Base-by-base conservation (phyloP, 1,140 invertebrate species). In the Adelges cooleyi region DNA sequence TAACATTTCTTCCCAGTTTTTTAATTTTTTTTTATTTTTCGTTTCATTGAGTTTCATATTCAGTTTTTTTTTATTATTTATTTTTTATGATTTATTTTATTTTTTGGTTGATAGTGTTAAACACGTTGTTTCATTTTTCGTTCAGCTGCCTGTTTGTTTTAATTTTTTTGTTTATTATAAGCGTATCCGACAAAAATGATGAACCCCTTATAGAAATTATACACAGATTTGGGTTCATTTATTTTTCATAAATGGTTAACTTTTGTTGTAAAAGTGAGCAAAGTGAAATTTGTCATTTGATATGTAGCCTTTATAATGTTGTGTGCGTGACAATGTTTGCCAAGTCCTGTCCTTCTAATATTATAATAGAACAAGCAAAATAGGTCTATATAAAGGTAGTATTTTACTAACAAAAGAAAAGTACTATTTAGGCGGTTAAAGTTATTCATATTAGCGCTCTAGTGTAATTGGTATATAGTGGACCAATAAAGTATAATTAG, bases 381-480 rank as follows among this genome's bases (percentile, higher is more conserved):
- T 62, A 62, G 23, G 56, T 62, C 29, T 33, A 33, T 6, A 59
- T 17, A n/a, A 48, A n/a, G 25, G 56, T 48, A 62, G 42, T 62
- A 42, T 62, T 46, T 59, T n/a, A n/a, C n/a, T n/a, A n/a, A n/a
- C n/a, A n/a, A n/a, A n/a, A n/a, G n/a, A n/a, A n/a, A 59, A 48
- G 46, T 9, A 29, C 11, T 62, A 48, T 46, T 48, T 62, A 62
- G 56, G 56, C 10, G 29, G 13, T 48, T 15, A 46, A 46, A 62
- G 33, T 17, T 29, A 22, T 20, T 62, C 42, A 59, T 42, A 40
- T 62, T 27, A 62, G 56, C 56, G 56, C 56, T 62, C 56, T 62
- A 62, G 56, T 62, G 56, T 62, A 48, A 62, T 62, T 62, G 56
- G 56, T 62, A 62, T 62, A 62, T 62, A 62, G 56, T 62, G 56